These are phyloP conservation scores for Phoeniculus purpureus DNA, from an alignment of 2,797 vertebrate species.

Conservation along the genomic window DNA sequence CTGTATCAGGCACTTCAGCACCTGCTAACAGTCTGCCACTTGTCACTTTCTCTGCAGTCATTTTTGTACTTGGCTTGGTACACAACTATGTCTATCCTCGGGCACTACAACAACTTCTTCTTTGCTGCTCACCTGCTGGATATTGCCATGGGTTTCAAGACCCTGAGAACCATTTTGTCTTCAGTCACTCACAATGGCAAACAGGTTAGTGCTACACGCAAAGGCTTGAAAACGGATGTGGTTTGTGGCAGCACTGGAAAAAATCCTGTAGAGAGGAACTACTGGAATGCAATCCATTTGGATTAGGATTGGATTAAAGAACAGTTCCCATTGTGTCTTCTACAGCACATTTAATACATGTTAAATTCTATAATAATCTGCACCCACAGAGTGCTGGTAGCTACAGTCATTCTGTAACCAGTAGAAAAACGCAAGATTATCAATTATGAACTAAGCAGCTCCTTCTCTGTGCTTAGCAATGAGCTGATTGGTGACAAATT, in stretches of 20 bases:
- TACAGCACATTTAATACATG: not conserved
- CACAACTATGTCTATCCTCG: constrained; percentile 97
- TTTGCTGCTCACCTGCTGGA: constrained; percentile 97
- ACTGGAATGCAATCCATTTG: not conserved
- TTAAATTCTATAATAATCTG: not conserved
- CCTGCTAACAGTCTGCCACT: not conserved
- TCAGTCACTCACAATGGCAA: constrained; percentile 99
- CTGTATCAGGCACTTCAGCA: not conserved
- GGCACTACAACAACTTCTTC: constrained; percentile 99
- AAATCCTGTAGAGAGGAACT: not conserved
- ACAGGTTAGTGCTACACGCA: constrained; percentile 82
- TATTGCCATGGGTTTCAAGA: constrained; percentile 99
- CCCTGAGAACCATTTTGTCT: constrained; percentile 94
- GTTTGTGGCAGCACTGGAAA: not conserved
- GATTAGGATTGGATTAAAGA: not conserved
- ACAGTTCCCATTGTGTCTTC: not conserved
- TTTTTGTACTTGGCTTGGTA: constrained; percentile 98
- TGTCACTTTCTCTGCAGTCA: constrained; percentile 79
- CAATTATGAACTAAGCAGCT: not conserved
- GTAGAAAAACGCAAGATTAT: not conserved
- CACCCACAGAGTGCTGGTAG: not conserved
- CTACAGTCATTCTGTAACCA: not conserved
- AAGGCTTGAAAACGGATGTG: not conserved
- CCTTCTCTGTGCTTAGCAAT: not conserved
- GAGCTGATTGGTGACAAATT: not conserved